Conservation (phyloP, 2,888 invertebrate species). For the Gymnocheta viridis region DNA sequence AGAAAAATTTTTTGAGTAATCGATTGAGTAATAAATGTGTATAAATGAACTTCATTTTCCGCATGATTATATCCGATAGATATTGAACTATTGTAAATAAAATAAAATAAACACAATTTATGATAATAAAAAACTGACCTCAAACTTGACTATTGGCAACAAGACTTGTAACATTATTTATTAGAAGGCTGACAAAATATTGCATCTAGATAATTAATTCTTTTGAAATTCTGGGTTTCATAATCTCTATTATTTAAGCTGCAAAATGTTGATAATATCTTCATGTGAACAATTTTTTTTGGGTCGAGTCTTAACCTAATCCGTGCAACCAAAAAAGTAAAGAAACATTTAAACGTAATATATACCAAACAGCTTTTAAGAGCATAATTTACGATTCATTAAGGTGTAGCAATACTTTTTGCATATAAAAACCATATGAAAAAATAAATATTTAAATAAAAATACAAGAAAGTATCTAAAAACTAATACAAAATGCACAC, state of each 20-base stretch:
- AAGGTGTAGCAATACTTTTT: slow-evolving; percentile 44
- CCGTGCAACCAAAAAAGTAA: slow-evolving; percentile 9
- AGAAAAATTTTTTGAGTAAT: too few relatives aligned
- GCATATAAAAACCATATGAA: slow-evolving; percentile 27
- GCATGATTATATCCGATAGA: too few relatives aligned
- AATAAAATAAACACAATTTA: too few relatives aligned
- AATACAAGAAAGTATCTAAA: slow-evolving; percentile 18
- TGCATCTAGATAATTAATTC: neutral
- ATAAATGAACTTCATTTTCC: too few relatives aligned
- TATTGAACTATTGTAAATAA: too few relatives aligned
- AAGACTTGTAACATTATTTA: too few relatives aligned
- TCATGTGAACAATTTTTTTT: neutral
- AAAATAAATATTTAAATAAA: neutral
- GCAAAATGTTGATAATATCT: slow-evolving; percentile 39
- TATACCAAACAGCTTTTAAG: slow-evolving; percentile 43
- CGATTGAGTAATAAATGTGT: too few relatives aligned
- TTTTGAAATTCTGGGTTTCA: neutral
- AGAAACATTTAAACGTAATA: slow-evolving; percentile 12
- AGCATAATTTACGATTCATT: slow-evolving; percentile 51
- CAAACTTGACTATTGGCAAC: too few relatives aligned
- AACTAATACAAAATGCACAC: slow-evolving; percentile 15
- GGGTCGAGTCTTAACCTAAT: slow-evolving; percentile 44
- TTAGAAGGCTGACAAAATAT: too few relatives aligned
- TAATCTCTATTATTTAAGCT: neutral
- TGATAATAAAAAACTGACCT: too few relatives aligned